Evolutionary conservation across 2,888 invertebrate genomes (phyloP), one percentile per base, ranked within the genome.

Genomic region (Steinernema carpocapsae): DNA sequence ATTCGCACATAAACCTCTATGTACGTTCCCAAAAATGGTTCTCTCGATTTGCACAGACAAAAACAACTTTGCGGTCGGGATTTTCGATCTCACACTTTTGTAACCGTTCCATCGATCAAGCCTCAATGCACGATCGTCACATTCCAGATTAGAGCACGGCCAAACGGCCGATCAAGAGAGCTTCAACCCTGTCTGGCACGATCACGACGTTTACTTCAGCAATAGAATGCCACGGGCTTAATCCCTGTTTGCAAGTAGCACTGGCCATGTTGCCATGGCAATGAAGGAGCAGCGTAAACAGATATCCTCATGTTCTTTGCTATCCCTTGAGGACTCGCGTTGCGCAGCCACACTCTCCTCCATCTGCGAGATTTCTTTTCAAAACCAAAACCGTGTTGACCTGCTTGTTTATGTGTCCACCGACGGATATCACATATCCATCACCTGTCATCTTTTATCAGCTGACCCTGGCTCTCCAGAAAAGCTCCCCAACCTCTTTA

Each of bases 401-500:
- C 64, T 64, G 64, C 12, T 64, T 64, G 64, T 64, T 48, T 48
- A 48, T 64, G 22, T 64, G 64, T 64, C 32, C 64, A 64, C 37
- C 29, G 19, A 32, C 24, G 64, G 4, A 64, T 64, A 52, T 64
- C 64, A 64, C 64, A 64, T 64, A 37, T 64, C 64, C 29, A 64
- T 64, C 64, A 64, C 64, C 37, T 64, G 64, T 64, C 64, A 64
- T 64, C 64, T 64, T 29, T 37, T 64, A 64, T 37, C 64, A 64
- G 64, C 64, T 64, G 64, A 64, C 64, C 64, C 64, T 32, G 14
- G 48, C 14, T 48, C 48, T 14, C 14, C 19, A 17, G 14, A 48
- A 48, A 48, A 3, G 37, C 37, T 37, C 37, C 37, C 10, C 37
- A 37, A 37, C 37, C 37, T 37, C 37, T 37, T 37, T 37, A 37